Percentiles rank a stretch among this genome's conserved stretches.
These are phyloP conservation scores for Lottia gigantea DNA, from an alignment of 2,888 invertebrate species.

Conservation along the genomic window DNA sequence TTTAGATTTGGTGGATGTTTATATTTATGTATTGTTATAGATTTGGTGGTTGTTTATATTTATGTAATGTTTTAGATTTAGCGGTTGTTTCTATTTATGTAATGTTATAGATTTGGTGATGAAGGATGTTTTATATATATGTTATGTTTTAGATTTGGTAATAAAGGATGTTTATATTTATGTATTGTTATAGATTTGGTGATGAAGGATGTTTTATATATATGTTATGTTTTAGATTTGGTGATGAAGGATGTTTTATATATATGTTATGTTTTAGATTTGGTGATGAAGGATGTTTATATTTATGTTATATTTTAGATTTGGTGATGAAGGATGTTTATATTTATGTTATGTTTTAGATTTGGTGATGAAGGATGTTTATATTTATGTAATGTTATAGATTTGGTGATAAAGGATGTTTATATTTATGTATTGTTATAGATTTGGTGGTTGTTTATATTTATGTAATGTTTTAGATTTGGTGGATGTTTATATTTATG, in stretches of 20 bases:
- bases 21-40: no score
- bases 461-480: conserved; percentile 64
- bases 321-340: conserved; percentile 65
- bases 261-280: conserved; percentile 45
- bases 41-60: no score
- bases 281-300: conserved; percentile 63
- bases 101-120: no score
- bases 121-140: conserved; percentile 6
- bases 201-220: conserved; percentile 61
- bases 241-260: no score
- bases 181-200: conserved; percentile 54
- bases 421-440: conserved; percentile 59
- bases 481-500: conserved; percentile 56
- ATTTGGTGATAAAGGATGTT: not conserved
- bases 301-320: conserved; percentile 63
- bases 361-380: not conserved
- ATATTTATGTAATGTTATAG: no score
- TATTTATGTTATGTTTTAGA: not conserved
- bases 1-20: no score
- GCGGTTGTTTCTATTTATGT: no score
- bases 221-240: conserved; percentile 56
- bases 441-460: conserved; percentile 56
- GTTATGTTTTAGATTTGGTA: no score
- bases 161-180: no score
- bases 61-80: no score